These are phyloP conservation scores for Copsychus sechellarum DNA, from an alignment of 2,113 vertebrate genomes.

Conservation along the genomic window DNA sequence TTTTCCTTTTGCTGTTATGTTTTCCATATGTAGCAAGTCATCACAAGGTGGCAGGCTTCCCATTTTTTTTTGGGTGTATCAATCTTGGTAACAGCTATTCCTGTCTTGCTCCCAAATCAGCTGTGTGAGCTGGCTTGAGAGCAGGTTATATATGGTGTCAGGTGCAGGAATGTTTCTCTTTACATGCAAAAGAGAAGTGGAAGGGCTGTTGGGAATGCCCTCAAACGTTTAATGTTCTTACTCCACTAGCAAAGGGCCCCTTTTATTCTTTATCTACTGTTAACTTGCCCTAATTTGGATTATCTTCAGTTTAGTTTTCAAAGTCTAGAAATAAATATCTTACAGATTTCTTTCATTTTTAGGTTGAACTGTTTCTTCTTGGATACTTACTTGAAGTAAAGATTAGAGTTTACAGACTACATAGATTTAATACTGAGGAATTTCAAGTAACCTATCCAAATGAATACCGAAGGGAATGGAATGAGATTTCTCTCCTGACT, in stretches of 20 bases:
- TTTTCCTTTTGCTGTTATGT: background rate
- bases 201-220: background rate
- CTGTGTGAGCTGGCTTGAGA: background rate
- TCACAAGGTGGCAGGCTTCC: slow-evolving; percentile 46
- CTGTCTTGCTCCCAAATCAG: background rate
- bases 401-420: slow-evolving; percentile 78
- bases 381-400: slow-evolving; percentile 78
- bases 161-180: background rate
- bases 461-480: slow-evolving; percentile 75
- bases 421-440: slow-evolving; percentile 75
- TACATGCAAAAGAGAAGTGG: background rate
- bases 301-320: background rate
- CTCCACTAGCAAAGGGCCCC: background rate
- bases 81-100: background rate
- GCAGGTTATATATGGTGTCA: background rate
- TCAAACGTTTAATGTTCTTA: background rate
- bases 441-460: slow-evolving; percentile 75
- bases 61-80: background rate
- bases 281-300: background rate
- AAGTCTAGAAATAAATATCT: background rate
- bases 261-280: background rate
- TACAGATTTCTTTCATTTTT: slow-evolving; percentile 6
- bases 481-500: slow-evolving; percentile 76
- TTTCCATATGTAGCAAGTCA: background rate
- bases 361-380: slow-evolving; percentile 81